These are phyloP conservation scores for Portunus trituberculatus DNA, from an alignment of 1,140 invertebrate species.

Conservation along the genomic window DNA sequence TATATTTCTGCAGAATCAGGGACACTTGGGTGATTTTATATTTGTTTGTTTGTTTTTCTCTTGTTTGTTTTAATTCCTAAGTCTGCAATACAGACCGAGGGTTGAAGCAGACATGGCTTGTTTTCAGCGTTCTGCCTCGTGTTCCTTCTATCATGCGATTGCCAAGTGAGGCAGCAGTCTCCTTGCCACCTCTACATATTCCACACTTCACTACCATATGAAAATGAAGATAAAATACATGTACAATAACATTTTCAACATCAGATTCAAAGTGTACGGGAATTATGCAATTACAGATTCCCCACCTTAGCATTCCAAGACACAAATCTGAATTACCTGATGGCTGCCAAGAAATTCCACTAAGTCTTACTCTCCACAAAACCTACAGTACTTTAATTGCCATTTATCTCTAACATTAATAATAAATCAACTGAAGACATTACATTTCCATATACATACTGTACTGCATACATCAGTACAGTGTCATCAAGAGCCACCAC, in stretches of 20 bases:
- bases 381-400: neutral
- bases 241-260: conserved; percentile 23
- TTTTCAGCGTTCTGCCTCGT: neutral
- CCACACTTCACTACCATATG: neutral
- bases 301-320: neutral
- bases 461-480: neutral
- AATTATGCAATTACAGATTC: neutral
- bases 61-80: too few species aligned
- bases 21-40: neutral
- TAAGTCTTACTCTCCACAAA: neutral
- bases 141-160: neutral
- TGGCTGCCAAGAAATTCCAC: neutral
- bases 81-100: neutral
- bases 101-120: neutral
- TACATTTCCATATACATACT: too few species aligned
- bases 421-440: neutral
- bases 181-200: neutral
- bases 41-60: too few species aligned
- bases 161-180: neutral
- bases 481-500: neutral
- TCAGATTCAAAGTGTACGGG: neutral
- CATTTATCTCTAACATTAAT: neutral
- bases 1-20: neutral
- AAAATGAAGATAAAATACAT: conserved; percentile 14
- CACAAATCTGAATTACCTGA: neutral